Base-by-base conservation (phyloP, 2,797 vertebrate genomes). In the Aphelocoma californica region DNA sequence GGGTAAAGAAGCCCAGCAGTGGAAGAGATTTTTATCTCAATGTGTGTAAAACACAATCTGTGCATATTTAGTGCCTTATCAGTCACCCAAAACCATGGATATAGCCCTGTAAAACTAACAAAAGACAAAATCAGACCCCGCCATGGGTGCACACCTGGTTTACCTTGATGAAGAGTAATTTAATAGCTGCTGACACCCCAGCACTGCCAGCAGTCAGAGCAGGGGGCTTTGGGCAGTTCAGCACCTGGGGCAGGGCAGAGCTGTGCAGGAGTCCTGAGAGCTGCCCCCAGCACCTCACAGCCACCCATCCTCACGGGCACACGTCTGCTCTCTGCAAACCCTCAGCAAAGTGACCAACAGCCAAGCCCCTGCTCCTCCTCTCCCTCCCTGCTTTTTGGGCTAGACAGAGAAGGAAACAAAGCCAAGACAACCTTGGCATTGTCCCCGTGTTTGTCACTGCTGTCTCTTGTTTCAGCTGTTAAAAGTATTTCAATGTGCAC, bases 401-500 rank as follows among this genome's bases (percentile, higher is more conserved):
- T 36, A n/a, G 18, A 42, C 47, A 48, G 42, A 47, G 40, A 65
- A 73, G 73, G 47, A 84, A 83, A 85, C 48, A 71, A 81, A 28
- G 54, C 82, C 79, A 72, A 73, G 82, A 36, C 50, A 91, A 19
- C 12, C 32, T 7, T 38, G 86, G 86, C 89, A 5, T 9, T 51
- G 17, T 73, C 51, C 73, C 79, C 9, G 6, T 10, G 25, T 14
- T 54, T 29, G 51, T 54, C 61, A 7, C 77, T 61, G 23, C 40
- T 16, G 7, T 26, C 69, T 70, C 67, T 36, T 7, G 4, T 48
- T 25, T 48, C 47, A 48, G 47, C 14, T 48, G 47, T n/a, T 50
- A 3, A 1, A 58, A 73, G 28, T 23, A 70, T 8, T 18, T 23
- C 16, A 54, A 38, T 0, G 6, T 1, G 17, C 4, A 29, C 0